Evolutionary conservation across 2,888 invertebrate genomes (phyloP).

Genomic region (Nomada ferruginata): DNA sequence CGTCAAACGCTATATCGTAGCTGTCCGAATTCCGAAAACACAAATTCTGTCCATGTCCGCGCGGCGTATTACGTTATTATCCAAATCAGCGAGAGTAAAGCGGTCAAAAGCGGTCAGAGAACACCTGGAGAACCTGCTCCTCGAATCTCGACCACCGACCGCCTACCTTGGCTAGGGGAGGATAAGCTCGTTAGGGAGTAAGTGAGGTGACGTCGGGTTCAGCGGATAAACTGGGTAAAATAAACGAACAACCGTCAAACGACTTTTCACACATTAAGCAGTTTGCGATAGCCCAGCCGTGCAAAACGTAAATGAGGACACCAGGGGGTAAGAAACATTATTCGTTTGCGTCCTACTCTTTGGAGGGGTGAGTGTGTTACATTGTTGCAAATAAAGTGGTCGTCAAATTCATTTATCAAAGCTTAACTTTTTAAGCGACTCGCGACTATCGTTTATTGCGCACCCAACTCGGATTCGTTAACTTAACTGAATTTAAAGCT

Average conservation of each 20-base stretch:
- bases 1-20: constrained; percentile 75
- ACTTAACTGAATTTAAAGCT: too few species aligned
- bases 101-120: constrained; percentile 71
- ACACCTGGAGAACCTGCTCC: constrained; percentile 63
- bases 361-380: constrained; percentile 4
- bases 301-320: constrained; percentile 32
- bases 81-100: constrained; percentile 76
- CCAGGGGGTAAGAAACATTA: constrained; percentile 32
- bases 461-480: too few species aligned
- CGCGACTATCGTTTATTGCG: too few species aligned
- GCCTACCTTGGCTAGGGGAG: constrained; percentile 33
- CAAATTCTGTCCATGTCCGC: constrained; percentile 69
- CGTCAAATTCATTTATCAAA: too few species aligned
- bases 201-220: constrained; percentile 48
- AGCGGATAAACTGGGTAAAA: constrained; percentile 55
- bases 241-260: constrained; percentile 69
- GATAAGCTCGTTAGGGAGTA: constrained; percentile 68
- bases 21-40: constrained; percentile 68
- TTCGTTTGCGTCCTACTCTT: constrained; percentile 6
- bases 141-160: constrained; percentile 57
- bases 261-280: constrained; percentile 68
- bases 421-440: too few species aligned
- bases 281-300: constrained; percentile 52
- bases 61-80: constrained; percentile 76
- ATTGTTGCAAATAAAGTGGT: too few species aligned